A percentile compares a stretch with the other conserved stretches of the same genome.
Evolutionary conservation across 2,113 vertebrate genomes (phyloP).

Genomic region (Sceloporus undulatus): DNA sequence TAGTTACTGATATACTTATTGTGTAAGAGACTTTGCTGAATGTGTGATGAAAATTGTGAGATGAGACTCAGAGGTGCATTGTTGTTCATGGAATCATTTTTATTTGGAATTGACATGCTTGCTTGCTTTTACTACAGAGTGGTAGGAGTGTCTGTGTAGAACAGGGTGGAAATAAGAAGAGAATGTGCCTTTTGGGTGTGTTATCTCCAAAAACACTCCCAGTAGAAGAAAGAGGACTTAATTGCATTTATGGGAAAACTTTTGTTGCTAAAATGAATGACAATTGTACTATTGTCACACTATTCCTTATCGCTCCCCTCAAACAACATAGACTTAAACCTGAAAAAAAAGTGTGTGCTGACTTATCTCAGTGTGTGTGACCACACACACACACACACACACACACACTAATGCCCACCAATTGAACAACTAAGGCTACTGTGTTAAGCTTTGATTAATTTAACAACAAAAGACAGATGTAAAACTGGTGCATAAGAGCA

Average conservation of each 20-base stretch:
- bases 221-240: not conserved
- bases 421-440: not conserved
- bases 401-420: too few relatives aligned
- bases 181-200: not conserved
- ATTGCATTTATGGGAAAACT: not conserved
- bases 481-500: not conserved
- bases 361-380: too few relatives aligned
- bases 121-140: not conserved
- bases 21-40: not conserved
- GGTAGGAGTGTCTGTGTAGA: not conserved
- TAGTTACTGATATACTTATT: conserved; percentile 25
- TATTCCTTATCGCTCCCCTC: not conserved
- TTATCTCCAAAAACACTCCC: not conserved
- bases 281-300: not conserved
- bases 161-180: not conserved
- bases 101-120: not conserved
- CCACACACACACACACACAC: too few relatives aligned
- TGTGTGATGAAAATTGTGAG: not conserved
- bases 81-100: not conserved
- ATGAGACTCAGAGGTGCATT: not conserved
- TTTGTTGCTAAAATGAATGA: not conserved
- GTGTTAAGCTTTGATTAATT: not conserved
- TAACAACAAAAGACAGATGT: not conserved
- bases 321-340: not conserved
- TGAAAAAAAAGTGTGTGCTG: not conserved